A percentile compares a stretch with the other conserved stretches of the same genome.
Conservation (phyloP, 1,140 invertebrate genomes). For the Ceratina japonica region DNA sequence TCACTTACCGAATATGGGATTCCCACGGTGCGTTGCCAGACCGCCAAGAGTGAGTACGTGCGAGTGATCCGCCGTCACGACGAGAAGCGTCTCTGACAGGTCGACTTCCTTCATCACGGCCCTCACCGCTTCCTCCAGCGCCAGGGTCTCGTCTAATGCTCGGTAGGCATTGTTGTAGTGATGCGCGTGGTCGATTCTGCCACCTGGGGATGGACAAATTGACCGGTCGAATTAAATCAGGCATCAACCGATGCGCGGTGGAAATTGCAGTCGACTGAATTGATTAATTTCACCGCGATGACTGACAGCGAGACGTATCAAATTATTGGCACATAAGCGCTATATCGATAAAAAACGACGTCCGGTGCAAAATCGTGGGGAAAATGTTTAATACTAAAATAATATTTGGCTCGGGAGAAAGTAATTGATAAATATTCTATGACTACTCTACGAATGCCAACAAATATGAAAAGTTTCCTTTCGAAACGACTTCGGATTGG, state of each 20-base stretch:
- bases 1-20: slow-evolving; percentile 83
- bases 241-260: background rate
- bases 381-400: too few relatives aligned
- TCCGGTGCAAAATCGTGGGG: too few relatives aligned
- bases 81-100: slow-evolving; percentile 86
- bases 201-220: slow-evolving; percentile 80
- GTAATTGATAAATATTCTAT: too few relatives aligned
- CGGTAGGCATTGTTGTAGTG: slow-evolving; percentile 89
- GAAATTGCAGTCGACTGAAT: background rate
- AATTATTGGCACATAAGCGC: too few relatives aligned
- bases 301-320: too few relatives aligned
- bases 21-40: slow-evolving; percentile 83
- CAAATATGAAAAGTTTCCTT: too few relatives aligned
- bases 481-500: background rate
- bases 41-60: slow-evolving; percentile 90
- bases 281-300: background rate
- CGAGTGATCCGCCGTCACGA: slow-evolving; percentile 91
- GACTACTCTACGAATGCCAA: too few relatives aligned
- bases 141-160: slow-evolving; percentile 89
- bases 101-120: slow-evolving; percentile 85
- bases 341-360: too few relatives aligned
- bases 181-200: slow-evolving; percentile 91
- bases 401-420: too few relatives aligned
- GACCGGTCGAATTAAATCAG: background rate
- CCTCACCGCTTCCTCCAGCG: slow-evolving; percentile 86